Percentiles rank a stretch among this genome's conserved stretches.
These are phyloP conservation scores for Cheilosia scutellata DNA, from an alignment of 2,888 invertebrate genomes.

Conservation along the genomic window DNA sequence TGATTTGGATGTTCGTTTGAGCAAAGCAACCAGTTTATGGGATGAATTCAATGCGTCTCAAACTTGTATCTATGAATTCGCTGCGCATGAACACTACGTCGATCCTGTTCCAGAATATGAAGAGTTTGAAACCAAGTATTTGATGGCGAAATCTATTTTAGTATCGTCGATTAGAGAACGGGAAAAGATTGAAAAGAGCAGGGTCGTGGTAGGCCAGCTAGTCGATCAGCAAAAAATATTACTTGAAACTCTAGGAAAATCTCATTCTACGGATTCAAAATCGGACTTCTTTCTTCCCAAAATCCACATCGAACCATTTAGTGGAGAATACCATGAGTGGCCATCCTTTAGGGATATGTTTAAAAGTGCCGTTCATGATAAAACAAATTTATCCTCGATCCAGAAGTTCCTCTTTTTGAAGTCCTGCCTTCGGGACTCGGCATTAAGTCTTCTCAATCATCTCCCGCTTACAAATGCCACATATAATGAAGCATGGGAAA, in stretches of 20 bases:
- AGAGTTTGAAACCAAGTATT: slow-evolving; percentile 12
- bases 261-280: background rate
- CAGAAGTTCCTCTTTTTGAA: slow-evolving; percentile 30
- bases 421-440: slow-evolving; percentile 11
- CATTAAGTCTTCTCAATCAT: slow-evolving; percentile 21
- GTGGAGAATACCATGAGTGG: slow-evolving; percentile 21
- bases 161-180: slow-evolving; percentile 3
- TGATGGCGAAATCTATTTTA: background rate
- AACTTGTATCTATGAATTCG: background rate
- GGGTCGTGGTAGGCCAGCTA: background rate
- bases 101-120: slow-evolving; percentile 16
- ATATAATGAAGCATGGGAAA: slow-evolving; percentile 12
- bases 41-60: slow-evolving; percentile 1
- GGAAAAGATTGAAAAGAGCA: background rate
- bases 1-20: background rate
- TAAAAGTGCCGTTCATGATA: slow-evolving; percentile 17
- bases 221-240: slow-evolving; percentile 8
- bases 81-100: background rate
- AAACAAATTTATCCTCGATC: slow-evolving; percentile 7
- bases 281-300: slow-evolving; percentile 5
- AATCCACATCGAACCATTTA: slow-evolving; percentile 22
- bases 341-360: slow-evolving; percentile 25
- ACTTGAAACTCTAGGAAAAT: slow-evolving; percentile 5
- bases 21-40: background rate
- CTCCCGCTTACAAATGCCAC: slow-evolving; percentile 8